Evolutionary conservation across 2,888 invertebrate genomes (phyloP), one percentile per base, ranked within the genome.

Genomic region (Ellobium chinense): DNA sequence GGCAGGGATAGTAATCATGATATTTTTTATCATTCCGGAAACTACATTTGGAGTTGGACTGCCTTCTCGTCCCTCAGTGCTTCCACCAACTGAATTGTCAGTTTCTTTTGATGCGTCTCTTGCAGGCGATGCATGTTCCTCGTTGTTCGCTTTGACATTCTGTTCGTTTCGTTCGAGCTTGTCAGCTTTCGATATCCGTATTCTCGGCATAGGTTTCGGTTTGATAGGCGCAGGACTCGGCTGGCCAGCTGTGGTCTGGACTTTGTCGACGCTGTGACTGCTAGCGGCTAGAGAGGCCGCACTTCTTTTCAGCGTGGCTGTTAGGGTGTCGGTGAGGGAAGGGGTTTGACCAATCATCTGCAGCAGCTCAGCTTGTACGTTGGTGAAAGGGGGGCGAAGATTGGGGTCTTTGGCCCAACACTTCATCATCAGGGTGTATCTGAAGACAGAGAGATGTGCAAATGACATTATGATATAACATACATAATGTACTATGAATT

Each of bases 351-450:
- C 74, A 21, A 80, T 75, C 65, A 83, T 56, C 24, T 7, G 9
- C 29, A 60, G 34, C 14, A 83, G 72, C 12, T 78, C 60, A 5
- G 39, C 60, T 14, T 75, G 78, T 21, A 83, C 2, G 12, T 37
- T 74, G 14, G 21, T 27, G 68, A 83, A 83, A 37, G 65, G 27
- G 9, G 83, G 83, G 24, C 83, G 69, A 5, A 65, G 36, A 31
- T 37, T 36, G 0, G 83, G 83, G 9, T 81, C 63, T 24, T 78
- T 63, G n/a, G 75, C 68, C 83, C 83, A 83, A 68, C 83, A 83
- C 39, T 65, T 14, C 70, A 81, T 75, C 83, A 83, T 81, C 46
- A 83, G 76, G 34, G 34, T 58, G 60, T 81, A 83, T 27, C 83
- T 83, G 78, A 46, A 69, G 7, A 34, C 1, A 2, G 39, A 18